Evolutionary conservation across 92 coral and sea anemone genomes (phyloP).

Genomic region (Virgularia gustaviana): DNA sequence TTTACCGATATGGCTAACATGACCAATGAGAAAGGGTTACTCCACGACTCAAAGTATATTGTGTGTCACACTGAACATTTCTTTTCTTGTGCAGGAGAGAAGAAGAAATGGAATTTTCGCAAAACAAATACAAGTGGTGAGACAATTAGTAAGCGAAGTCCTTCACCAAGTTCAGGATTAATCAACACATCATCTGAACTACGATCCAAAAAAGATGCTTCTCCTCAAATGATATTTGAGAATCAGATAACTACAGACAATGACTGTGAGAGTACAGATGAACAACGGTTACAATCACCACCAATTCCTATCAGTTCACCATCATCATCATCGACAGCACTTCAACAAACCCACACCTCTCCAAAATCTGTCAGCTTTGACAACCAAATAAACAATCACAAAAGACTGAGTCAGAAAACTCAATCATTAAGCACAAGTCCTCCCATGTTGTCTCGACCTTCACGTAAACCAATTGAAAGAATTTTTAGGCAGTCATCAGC

Average conservation of each 20-base stretch:
- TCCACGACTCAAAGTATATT: no score
- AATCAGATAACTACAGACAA: slow-evolving; percentile 11
- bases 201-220: background rate
- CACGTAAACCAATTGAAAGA: slow-evolving; percentile 12
- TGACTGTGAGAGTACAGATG: background rate
- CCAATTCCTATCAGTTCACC: background rate
- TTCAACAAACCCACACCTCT: background rate
- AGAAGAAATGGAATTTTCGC: slow-evolving; percentile 34
- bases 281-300: background rate
- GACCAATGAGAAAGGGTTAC: no score
- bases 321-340: background rate
- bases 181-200: slow-evolving; percentile 23
- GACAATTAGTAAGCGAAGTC: slow-evolving; percentile 2
- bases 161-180: slow-evolving; percentile 17
- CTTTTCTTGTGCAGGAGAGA: background rate
- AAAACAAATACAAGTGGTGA: slow-evolving; percentile 10
- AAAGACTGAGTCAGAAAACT: slow-evolving; percentile 2
- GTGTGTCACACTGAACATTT: no score
- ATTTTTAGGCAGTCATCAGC: slow-evolving; percentile 2
- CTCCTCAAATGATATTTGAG: slow-evolving; percentile 35
- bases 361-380: slow-evolving; percentile 1
- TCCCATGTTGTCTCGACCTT: slow-evolving; percentile 7
- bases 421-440: slow-evolving; percentile 24
- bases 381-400: background rate
- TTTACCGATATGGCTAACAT: no score